Evolutionary conservation across 2,888 invertebrate species (phyloP).

Genomic region (Aethes cnicana): DNA sequence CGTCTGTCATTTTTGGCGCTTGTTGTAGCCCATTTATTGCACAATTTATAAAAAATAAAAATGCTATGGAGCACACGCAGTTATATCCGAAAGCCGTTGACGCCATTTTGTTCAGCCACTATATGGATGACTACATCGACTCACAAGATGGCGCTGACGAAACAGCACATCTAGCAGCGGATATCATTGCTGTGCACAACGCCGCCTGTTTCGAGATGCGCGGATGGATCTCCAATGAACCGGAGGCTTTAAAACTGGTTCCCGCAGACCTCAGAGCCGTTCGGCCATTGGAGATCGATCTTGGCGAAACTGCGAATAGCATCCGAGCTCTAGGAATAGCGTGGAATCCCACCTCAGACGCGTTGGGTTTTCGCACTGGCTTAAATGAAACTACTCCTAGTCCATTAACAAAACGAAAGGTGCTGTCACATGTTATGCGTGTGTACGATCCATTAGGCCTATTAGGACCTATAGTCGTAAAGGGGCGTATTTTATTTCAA

Average conservation of each 20-base stretch:
- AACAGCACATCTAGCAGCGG: neutral
- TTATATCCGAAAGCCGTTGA: neutral
- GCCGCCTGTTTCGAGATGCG: constrained; percentile 6
- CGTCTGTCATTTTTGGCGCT: constrained; percentile 40
- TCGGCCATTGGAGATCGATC: neutral
- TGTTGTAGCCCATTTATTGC: constrained; percentile 40
- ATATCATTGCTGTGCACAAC: neutral
- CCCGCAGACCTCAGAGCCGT: neutral
- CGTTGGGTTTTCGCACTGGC: neutral
- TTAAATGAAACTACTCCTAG: neutral
- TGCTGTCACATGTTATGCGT: neutral
- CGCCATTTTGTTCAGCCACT: constrained; percentile 1
- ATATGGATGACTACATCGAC: constrained; percentile 7
- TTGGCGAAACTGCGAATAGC: neutral
- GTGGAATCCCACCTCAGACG: neutral
- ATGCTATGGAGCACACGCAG: constrained; percentile 28
- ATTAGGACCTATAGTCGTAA: neutral
- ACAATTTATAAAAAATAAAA: constrained; percentile 38
- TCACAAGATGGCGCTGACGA: constrained; percentile 2
- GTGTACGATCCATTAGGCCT: constrained; percentile 2
- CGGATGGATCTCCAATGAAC: neutral
- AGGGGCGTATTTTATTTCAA: neutral
- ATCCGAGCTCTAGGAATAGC: constrained; percentile 1
- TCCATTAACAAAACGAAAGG: neutral
- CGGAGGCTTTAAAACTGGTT: neutral